Base-by-base conservation (phyloP, 2,797 vertebrate genomes). In the Orestias chungarensis region DNA sequence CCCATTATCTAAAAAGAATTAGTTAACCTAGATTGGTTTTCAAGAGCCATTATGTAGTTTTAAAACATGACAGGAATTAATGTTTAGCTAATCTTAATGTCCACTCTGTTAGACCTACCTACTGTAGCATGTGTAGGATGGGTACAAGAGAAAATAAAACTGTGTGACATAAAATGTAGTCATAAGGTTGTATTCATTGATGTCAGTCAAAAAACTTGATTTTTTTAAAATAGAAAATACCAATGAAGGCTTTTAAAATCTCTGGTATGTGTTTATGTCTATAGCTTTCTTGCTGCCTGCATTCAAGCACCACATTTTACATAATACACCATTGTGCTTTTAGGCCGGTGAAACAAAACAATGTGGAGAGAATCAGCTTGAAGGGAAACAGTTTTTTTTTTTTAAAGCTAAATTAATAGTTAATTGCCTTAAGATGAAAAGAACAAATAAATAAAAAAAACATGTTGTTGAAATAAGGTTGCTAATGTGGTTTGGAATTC, bases 401-500 rank as follows among this genome's bases (percentile, higher is more conserved):
- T 71, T 46, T 65, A 14, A 42, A 68, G 62, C 35, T 7, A 68
- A 55, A 29, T 27, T 27, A 40, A 20, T 54, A 65, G 59, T 7
- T 65, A 69, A 55, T 29, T 1, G 57, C 27, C 52, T 66, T 49
- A n/a, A 42, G 69, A 83, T 15, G 29, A 68, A 68, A 71, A 83
- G 57, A 65, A 31, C 6, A 0, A 77, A 73, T 70, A 55, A 76
- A 79, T n/a, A n/a, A 38, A 80, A 79, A 72, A 78, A 84, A 66
- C 62, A 68, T 49, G 68, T 73, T 74, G 72, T 72, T 29, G 47
- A 68, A 49, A 78, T 70, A 64, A 42, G 72, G 73, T 74, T 3
- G 66, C 66, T 85, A 76, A 77, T 84, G 85, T 86, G 84, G 85
- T 84, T 77, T 84, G 76, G 70, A 86, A 76, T 54, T 64, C 12